Conservation (phyloP, 2,888 invertebrate species). For the Oxyscelio sp. region DNA sequence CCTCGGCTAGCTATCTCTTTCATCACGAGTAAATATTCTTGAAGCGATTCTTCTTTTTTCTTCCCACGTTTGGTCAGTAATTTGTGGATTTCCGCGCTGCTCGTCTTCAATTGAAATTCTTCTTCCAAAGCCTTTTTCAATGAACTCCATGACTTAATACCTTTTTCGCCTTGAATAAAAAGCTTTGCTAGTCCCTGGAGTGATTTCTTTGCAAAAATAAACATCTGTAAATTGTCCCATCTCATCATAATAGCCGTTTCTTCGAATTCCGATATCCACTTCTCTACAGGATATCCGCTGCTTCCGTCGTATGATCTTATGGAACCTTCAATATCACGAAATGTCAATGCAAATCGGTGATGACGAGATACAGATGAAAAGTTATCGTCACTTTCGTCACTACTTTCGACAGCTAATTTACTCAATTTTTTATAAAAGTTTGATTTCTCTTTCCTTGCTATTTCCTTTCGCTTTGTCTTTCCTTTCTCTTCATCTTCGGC, state of each 20-base stretch:
- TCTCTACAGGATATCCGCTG: too few species aligned
- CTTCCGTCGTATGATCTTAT: neutral
- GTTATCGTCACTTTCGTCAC: neutral
- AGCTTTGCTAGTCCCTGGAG: neutral
- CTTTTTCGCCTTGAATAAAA: slow-evolving; percentile 75
- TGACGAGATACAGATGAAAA: neutral
- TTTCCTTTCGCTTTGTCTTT: too few species aligned
- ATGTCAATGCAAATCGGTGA: neutral
- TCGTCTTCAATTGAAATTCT: slow-evolving; percentile 23
- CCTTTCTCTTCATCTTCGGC: too few species aligned
- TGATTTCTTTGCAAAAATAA: neutral
- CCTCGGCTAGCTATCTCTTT: slow-evolving; percentile 23
- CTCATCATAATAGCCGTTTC: neutral
- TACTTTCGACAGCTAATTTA: too few species aligned
- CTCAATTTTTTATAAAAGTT: too few species aligned
- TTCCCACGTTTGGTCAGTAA: slow-evolving; percentile 13
- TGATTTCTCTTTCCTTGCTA: too few species aligned
- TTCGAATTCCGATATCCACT: too few species aligned
- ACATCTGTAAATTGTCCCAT: neutral
- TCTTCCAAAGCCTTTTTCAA: slow-evolving; percentile 3
- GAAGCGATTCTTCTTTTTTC: slow-evolving; percentile 45
- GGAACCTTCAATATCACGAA: neutral
- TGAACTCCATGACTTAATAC: slow-evolving; percentile 62
- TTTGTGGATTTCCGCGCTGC: slow-evolving; percentile 31
- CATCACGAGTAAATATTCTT: slow-evolving; percentile 50